A percentile compares a stretch with the other conserved stretches of the same genome.
Evolutionary conservation across 37 sponge, comb jelly and placozoan species (phyloP).

Genomic region (Crambe crambe): DNA sequence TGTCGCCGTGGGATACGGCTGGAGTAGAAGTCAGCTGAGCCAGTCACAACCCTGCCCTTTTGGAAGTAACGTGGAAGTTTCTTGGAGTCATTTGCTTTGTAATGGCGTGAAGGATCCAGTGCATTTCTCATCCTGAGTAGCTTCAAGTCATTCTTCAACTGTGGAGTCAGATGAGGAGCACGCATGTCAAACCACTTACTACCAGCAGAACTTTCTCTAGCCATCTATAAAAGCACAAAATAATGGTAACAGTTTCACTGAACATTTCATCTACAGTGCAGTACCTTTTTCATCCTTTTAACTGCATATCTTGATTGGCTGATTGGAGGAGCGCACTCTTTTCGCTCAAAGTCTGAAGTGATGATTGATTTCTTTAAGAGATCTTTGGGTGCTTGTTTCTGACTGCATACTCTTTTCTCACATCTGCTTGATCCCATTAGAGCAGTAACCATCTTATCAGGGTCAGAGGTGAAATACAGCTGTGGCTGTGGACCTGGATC

Average conservation of each 20-base stretch:
- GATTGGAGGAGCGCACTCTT: constrained; percentile 54
- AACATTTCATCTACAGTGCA: neutral
- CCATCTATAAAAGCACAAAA: constrained; percentile 9
- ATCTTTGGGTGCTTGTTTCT: constrained; percentile 7
- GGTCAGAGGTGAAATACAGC: constrained; percentile 18
- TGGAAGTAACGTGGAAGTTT: constrained; percentile 79
- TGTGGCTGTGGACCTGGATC: constrained; percentile 19
- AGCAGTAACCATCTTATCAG: neutral
- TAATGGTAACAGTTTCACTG: neutral
- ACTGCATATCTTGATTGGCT: constrained; percentile 19
- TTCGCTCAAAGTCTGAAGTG: constrained; percentile 73
- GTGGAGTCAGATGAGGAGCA: constrained; percentile 67
- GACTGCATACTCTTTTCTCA: neutral
- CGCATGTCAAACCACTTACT: constrained; percentile 76
- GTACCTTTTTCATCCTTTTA: constrained; percentile 54
- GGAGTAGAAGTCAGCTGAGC: constrained; percentile 81
- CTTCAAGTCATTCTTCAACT: constrained; percentile 73
- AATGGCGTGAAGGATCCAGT: constrained; percentile 72
- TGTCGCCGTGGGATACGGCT: constrained; percentile 57
- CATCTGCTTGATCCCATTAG: neutral
- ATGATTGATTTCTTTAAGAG: constrained; percentile 74
- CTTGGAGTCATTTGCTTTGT: constrained; percentile 67
- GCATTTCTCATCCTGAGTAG: constrained; percentile 65
- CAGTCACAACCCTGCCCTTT: constrained; percentile 62
- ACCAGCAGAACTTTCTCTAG: constrained; percentile 57